Evolutionary conservation across 2,888 invertebrate genomes (phyloP), one percentile per base, ranked within the genome.

Genomic region (Chrysomela aeneicollis): DNA sequence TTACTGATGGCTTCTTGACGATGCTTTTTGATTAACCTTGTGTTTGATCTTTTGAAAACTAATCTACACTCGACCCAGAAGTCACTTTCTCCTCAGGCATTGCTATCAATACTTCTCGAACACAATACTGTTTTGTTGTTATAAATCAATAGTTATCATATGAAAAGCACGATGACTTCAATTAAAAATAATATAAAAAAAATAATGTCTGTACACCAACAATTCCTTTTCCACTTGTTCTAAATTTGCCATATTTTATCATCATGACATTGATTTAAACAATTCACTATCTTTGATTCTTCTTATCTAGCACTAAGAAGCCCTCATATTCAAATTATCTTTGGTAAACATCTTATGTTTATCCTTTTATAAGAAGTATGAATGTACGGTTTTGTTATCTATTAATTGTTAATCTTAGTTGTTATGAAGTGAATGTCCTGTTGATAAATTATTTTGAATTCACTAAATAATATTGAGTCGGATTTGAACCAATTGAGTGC

Each of bases 1-100:
- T 5, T 26, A 26, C 6, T 26, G 26, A 26, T 26, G 26, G 6
- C 26, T 80, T 70, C 85, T 86, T 6, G 85, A 86, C 52, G 86
- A 79, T 74, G 83, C 69, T 80, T 80, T 67, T 78, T 78, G 52
- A 84, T 77, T 49, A 79, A 76, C 67, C 76, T 78, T 53, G n/a
- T n/a, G n/a, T 62, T 67, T 18, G 69, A n/a, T 53, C 55, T 62
- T 51, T 60, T 63, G 19, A 67, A 60, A 21, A 71, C 50, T 30
- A 50, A 51, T 18, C 62, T 63, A 2, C 66, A 62, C 21, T 67
- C 66, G 12, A 68, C 61, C 60, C 51, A 15, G 66, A 51, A 26
- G 52, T 58, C 17, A 26, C 53, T 67, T 61, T 69, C 57, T 72
- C 60, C 59, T 74, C 75, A 49, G 77, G 68, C 76, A 77, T 77